phyloP scores from a whole-genome alignment of 2,888 invertebrate genomes.

The Cyclophora albipunctata region DNA sequence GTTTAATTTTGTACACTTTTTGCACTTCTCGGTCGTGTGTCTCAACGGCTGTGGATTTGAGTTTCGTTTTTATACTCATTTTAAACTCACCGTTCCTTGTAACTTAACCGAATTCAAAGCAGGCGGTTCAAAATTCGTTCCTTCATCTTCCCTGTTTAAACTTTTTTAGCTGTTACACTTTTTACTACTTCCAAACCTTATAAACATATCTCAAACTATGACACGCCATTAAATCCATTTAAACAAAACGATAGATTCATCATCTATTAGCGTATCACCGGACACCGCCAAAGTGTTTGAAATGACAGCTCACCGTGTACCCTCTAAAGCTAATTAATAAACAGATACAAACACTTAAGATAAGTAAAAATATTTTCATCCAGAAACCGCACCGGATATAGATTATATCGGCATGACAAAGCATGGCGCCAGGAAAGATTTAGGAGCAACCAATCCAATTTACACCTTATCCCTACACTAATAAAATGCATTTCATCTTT shows the following conservation, averaged over 20 bases:
- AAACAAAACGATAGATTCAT: conserved; percentile 56
- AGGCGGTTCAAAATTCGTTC: too few relatives aligned
- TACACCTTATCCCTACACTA: conserved; percentile 12
- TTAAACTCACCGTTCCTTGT: too few relatives aligned
- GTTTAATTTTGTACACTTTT: too few relatives aligned
- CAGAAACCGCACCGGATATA: conserved; percentile 73
- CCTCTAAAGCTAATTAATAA: conserved; percentile 70
- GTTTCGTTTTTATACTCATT: too few relatives aligned
- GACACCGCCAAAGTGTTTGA: conserved; percentile 67
- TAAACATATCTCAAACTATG: conserved; percentile 25
- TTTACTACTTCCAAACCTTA: too few relatives aligned
- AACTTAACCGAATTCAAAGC: too few relatives aligned
- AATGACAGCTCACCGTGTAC: conserved; percentile 69
- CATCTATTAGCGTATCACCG: conserved; percentile 49
- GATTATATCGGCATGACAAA: conserved; percentile 73
- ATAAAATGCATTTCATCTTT: conserved; percentile 20
- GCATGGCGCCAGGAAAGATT: conserved; percentile 64
- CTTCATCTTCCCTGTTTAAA: too few relatives aligned
- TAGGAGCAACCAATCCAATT: conserved; percentile 10
- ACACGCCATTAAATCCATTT: conserved; percentile 32
- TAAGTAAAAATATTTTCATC: conserved; percentile 75
- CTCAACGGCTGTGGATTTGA: too few relatives aligned
- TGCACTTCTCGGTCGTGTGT: too few relatives aligned
- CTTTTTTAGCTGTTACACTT: too few relatives aligned
- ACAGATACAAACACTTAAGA: conserved; percentile 75